Base-by-base conservation (phyloP, 2,888 invertebrate genomes). In the Drosophila mimetica region DNA sequence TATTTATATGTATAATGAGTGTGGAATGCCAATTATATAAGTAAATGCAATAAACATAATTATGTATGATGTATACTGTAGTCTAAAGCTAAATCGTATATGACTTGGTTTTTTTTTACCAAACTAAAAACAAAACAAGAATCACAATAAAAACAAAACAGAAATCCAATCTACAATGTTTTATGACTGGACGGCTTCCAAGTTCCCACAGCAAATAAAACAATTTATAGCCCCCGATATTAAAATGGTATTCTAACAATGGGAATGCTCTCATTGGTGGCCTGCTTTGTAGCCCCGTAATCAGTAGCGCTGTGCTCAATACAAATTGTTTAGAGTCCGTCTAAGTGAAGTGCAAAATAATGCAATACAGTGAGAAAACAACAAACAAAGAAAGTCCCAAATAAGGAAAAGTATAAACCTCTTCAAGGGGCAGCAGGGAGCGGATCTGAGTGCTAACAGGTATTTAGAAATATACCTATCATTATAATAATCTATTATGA, bases 1-100 rank as follows among this genome's bases (percentile, higher is more conserved):
- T 53, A 37, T 34, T 20, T 61, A 36, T 58, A 58, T 67, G 18
- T 14, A 32, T 25, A 30, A 30, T 37, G 34, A 48, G 20, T 67
- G 67, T 50, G 70, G 51, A 69, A 69, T 69, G 69, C 69, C 69
- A 69, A 69, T 69, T 69, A 69, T 69, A 59, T 69, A 70, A 70
- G 69, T 67, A 51, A 70, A 52, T 69, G 59, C 70, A 70, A 69
- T 51, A 47, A 37, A 57, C 41, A 30, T 51, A 32, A 71, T 41
- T 22, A 60, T 42, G 60, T 59, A 54, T 46, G 55, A 50, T 71
- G 71, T 55, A 46, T 63, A 69, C 59, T 55, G 59, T 69, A 71
- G 70, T 59, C 46, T 59, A 59, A 58, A 58, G 46, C 58, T 67
- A 25, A 46, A 69, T 59, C 47, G 42, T 48, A 30, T 66, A 30